Evolutionary conservation across 2,888 invertebrate species (phyloP).

Genomic region (Eupithecia centaureata): DNA sequence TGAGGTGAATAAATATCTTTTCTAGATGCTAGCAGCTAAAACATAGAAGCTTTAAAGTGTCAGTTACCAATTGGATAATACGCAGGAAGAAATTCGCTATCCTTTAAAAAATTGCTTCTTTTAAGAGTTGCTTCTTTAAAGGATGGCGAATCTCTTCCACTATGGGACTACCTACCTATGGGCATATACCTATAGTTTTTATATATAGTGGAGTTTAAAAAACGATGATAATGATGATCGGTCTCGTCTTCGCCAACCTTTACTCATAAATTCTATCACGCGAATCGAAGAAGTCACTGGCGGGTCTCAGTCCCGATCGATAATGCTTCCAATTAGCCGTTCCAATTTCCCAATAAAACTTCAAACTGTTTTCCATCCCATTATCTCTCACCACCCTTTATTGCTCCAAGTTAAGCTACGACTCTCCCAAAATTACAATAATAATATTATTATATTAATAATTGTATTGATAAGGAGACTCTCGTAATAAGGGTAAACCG

Average conservation of each 20-base stretch:
- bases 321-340: slow-evolving; percentile 82
- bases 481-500: slow-evolving; percentile 84
- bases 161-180: no score
- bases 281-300: slow-evolving; percentile 31
- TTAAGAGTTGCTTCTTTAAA: no score
- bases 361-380: slow-evolving; percentile 85
- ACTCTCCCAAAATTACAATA: slow-evolving; percentile 82
- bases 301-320: slow-evolving; percentile 71
- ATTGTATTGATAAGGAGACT: slow-evolving; percentile 85
- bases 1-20: neutral
- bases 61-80: no score
- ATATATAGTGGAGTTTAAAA: no score
- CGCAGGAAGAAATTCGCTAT: no score
- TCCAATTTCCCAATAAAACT: slow-evolving; percentile 84
- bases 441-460: slow-evolving; percentile 85
- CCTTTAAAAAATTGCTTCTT: no score
- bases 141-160: no score
- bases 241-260: neutral
- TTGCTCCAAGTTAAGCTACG: slow-evolving; percentile 82
- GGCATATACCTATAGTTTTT: no score
- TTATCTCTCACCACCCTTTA: slow-evolving; percentile 83
- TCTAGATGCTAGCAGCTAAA: neutral
- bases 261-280: slow-evolving; percentile 7
- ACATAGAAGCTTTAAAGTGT: no score
- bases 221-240: neutral